Conservation (phyloP, 2,888 invertebrate genomes). For the Drosophila rellima region DNA sequence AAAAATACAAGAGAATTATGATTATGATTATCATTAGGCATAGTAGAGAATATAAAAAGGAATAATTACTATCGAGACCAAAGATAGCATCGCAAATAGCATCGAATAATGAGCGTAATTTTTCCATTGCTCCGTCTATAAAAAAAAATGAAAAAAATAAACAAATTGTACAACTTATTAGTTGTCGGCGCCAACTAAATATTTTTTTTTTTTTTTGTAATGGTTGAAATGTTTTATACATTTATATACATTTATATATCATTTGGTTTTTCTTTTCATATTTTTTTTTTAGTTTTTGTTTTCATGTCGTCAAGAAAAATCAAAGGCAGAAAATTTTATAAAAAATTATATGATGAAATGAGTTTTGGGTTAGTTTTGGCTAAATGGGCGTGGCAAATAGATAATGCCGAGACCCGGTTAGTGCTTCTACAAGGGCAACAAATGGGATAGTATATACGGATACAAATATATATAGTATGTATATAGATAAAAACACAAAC, state of each 20-base stretch:
- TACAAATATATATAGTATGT: constrained; percentile 1
- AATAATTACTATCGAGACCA: constrained; percentile 81
- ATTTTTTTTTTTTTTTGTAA: constrained; percentile 33
- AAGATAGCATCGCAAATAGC: constrained; percentile 81
- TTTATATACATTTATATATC: constrained; percentile 29
- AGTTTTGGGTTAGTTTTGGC: constrained; percentile 40
- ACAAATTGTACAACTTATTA: constrained; percentile 76
- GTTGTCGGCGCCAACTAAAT: constrained; percentile 54
- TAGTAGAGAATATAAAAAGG: constrained; percentile 76
- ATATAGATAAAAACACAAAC: constrained; percentile 35
- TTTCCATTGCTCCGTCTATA: constrained; percentile 81
- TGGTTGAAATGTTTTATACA: constrained; percentile 18
- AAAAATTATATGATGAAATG: constrained; percentile 33
- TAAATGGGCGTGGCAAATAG: constrained; percentile 26
- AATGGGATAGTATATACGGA: constrained; percentile 26
- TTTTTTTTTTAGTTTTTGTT: constrained; percentile 41
- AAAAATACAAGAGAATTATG: constrained; percentile 41
- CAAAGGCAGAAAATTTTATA: constrained; percentile 39
- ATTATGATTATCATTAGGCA: constrained; percentile 71
- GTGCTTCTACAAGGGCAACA: constrained; percentile 50
- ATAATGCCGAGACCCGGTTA: constrained; percentile 37
- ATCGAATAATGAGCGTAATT: constrained; percentile 81
- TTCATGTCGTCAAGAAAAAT: constrained; percentile 43
- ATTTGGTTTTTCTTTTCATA: constrained; percentile 59
- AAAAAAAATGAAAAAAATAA: constrained; percentile 75